Evolutionary conservation across 1,140 invertebrate genomes (phyloP).

Genomic region (Arion vulgaris): DNA sequence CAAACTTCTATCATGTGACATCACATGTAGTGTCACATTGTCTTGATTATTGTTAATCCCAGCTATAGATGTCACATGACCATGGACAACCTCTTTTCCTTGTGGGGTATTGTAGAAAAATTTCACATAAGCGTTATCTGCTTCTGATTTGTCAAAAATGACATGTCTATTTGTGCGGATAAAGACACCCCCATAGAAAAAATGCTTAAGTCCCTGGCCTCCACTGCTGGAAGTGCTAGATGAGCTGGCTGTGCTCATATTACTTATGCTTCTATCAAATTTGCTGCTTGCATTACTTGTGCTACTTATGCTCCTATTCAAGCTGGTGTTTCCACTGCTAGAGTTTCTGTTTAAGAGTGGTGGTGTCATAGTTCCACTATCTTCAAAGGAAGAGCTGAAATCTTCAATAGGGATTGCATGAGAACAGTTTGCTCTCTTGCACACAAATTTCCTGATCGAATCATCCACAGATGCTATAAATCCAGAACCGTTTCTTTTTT

Average conservation of each 20-base stretch:
- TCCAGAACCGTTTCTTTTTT: conserved; percentile 22
- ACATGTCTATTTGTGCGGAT: conserved; percentile 29
- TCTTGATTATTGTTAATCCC: conserved; percentile 25
- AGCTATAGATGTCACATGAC: conserved; percentile 21
- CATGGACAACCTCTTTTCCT: conserved; percentile 14
- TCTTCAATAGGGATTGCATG: background rate
- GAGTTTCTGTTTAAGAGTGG: background rate
- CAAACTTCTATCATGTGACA: conserved; percentile 21
- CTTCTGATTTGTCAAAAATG: conserved; percentile 36
- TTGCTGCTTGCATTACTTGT: background rate
- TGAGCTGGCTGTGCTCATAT: conserved; percentile 14
- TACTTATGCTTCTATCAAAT: background rate
- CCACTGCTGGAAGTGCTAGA: background rate
- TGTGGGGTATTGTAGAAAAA: conserved; percentile 36
- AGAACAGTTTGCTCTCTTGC: conserved; percentile 12
- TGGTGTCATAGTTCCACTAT: background rate
- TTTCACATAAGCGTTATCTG: conserved; percentile 27
- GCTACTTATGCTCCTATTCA: background rate
- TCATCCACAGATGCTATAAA: conserved; percentile 35
- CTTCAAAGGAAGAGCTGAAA: background rate
- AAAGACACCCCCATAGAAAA: conserved; percentile 18
- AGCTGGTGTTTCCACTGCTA: background rate
- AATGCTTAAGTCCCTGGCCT: background rate
- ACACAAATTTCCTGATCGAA: background rate
- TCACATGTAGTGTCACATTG: conserved; percentile 24